Evolutionary conservation across 2,888 invertebrate species (phyloP), one percentile per base, ranked within the genome.

Genomic region (Digitonthophagus gazella): DNA sequence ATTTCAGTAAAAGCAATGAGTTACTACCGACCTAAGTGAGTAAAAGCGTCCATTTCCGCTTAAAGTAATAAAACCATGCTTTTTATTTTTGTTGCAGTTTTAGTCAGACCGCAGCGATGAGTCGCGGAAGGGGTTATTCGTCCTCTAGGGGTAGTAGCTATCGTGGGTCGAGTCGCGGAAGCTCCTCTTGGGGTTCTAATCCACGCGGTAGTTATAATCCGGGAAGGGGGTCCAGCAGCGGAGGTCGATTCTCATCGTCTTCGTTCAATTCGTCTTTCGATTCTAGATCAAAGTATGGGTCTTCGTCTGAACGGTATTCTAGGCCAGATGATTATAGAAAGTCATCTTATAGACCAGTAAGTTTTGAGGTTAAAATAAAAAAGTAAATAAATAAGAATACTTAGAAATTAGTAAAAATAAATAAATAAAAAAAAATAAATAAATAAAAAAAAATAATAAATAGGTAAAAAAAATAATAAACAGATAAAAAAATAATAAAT

Each of bases 1-100:
- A 75, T 80, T 79, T 74, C 78, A 80, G 80, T 76, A 71, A 44
- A 67, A 67, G n/a, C 74, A 54, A 80, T 80, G 80, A 80, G 79
- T 75, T 80, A 80, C 78, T 80, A 80, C 77, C 77, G 76, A 68
- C 80, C 80, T 44, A 79, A 79, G 80, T 80, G 76, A 79, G 78
- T 64, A 69, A 14, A 61, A 54, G n/a, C n/a, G n/a, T n/a, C n/a
- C 19, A 16, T 58, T 58, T 61, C 16, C n/a, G n/a, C n/a, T n/a
- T n/a, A n/a, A n/a, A n/a, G n/a, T n/a, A n/a, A n/a, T n/a, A n/a
- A n/a, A n/a, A n/a, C n/a, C n/a, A n/a, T n/a, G n/a, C n/a, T n/a
- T n/a, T n/a, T n/a, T 19, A 16, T 20, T 15, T 18, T 28, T 54
- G 65, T 66, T 72, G 71, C 69, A 79, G 78, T 77, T 80, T 78